Evolutionary conservation across 2,113 vertebrate species (phyloP), one percentile per base, ranked within the genome.

Genomic region (Myotis davidii): DNA sequence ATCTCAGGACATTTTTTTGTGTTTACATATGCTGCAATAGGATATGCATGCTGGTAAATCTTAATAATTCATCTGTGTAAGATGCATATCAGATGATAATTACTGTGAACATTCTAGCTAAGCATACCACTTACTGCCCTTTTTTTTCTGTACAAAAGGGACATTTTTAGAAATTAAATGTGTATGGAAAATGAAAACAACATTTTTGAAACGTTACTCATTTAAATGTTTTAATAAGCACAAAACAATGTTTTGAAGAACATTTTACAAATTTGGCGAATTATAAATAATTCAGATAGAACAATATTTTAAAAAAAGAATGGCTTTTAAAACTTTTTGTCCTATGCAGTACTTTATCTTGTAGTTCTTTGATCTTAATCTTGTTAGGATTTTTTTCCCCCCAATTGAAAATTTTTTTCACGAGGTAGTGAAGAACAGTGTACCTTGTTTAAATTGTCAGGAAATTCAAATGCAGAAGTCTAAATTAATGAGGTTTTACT

Each of bases 401-500:
- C 12, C 56, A 17, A 17, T 76, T 32, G n/a, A 6, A 87, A 92
- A 50, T 69, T 94, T 85, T 93, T 48, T 42, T 59, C 85, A 6
- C 14, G 61, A 85, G 29, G 11, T 83, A 91, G 86, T 81, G 48
- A 89, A 67, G 23, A 85, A 78, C 17, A 82, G 52, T 72, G 20
- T 14, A 67, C 25, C 54, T 84, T 95, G 59, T 67, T 90, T n/a
- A 79, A 93, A 90, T 64, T 52, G 67, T 87, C 85, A 73, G 92
- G 76, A 61, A 87, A 92, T 92, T 93, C 85, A 88, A 94, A 95
- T 84, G 54, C 94, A 94, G 54, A 93, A 87, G 52, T 88, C 67
- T 88, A 69, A 96, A 92, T 97, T 93, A 95, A 94, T 85, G 94
- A 96, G 90, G 17, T 77, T 92, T 94, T 59, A 52, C 83, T 89